These are phyloP conservation scores for Helarctos malayanus DNA, from an alignment of 2,797 vertebrate genomes.

Conservation along the genomic window DNA sequence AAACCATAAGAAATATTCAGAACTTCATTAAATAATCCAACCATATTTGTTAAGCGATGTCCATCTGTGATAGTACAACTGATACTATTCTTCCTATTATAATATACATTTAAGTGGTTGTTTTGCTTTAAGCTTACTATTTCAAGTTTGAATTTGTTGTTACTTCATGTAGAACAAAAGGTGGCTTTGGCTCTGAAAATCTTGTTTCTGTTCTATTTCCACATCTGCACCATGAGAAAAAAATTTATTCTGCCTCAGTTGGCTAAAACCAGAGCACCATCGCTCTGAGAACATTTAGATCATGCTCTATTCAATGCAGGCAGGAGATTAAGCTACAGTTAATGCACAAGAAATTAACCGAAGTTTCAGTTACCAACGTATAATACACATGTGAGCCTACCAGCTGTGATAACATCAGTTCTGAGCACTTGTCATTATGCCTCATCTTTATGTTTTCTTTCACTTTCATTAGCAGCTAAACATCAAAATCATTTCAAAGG, in stretches of 20 bases:
- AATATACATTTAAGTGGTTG: background rate
- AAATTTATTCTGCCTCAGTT: background rate
- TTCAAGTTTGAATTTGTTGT: conserved; percentile 41
- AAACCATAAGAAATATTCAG: conserved; percentile 26
- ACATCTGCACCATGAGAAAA: background rate
- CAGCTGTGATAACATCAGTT: background rate
- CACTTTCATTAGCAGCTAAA: background rate
- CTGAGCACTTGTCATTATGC: background rate
- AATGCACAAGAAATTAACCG: background rate
- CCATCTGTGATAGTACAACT: background rate
- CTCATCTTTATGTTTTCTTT: background rate
- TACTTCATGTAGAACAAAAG: background rate
- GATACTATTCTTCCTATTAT: background rate
- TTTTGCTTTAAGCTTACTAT: background rate
- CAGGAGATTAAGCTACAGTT: background rate
- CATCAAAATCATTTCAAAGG: background rate
- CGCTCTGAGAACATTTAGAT: background rate
- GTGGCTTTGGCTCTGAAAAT: background rate
- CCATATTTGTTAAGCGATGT: background rate
- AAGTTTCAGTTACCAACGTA: background rate
- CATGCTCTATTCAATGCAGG: background rate
- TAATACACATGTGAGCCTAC: background rate
- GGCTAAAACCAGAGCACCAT: background rate
- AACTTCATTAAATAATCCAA: background rate
- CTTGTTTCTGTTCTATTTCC: conserved; percentile 30